phyloP scores from a whole-genome alignment of 1,140 invertebrate genomes.

The Drosophila teissieri region DNA sequence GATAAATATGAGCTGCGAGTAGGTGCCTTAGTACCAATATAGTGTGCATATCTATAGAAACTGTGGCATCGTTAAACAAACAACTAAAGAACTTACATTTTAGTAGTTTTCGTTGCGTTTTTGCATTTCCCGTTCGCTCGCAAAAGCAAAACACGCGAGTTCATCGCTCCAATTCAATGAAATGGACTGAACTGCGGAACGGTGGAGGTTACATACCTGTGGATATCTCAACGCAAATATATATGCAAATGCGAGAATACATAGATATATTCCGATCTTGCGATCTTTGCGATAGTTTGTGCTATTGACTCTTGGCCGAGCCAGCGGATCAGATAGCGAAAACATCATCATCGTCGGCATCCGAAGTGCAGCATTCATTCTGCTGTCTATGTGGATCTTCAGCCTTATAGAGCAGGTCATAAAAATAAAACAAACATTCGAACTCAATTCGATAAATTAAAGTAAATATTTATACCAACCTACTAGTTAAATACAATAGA shows the following conservation, averaged over 20 bases:
- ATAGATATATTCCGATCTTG: constrained; percentile 29
- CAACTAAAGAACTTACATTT: constrained; percentile 53
- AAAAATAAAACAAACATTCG: neutral
- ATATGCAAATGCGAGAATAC: neutral
- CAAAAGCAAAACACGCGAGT: constrained; percentile 61
- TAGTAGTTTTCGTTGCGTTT: constrained; percentile 41
- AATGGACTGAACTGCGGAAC: constrained; percentile 7
- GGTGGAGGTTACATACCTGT: constrained; percentile 32
- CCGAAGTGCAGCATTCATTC: constrained; percentile 20
- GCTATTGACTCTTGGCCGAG: constrained; percentile 51
- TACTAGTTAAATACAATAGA: neutral
- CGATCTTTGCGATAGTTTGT: constrained; percentile 46
- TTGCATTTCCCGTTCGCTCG: constrained; percentile 55
- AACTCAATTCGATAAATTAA: too few species aligned
- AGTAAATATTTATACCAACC: too few species aligned
- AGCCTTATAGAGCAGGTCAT: constrained; percentile 3
- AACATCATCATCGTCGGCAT: constrained; percentile 30
- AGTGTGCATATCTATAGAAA: constrained; percentile 6
- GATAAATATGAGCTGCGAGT: constrained; percentile 22
- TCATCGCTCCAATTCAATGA: constrained; percentile 84
- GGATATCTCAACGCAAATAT: constrained; percentile 29
- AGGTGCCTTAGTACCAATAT: neutral
- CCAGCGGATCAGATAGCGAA: constrained; percentile 32
- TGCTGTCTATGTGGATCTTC: constrained; percentile 28
- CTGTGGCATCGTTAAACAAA: constrained; percentile 57